A percentile compares a stretch with the other conserved stretches of the same genome.
phyloP scores from a whole-genome alignment of 2,797 vertebrate genomes.

The Steatocranus sp. region DNA sequence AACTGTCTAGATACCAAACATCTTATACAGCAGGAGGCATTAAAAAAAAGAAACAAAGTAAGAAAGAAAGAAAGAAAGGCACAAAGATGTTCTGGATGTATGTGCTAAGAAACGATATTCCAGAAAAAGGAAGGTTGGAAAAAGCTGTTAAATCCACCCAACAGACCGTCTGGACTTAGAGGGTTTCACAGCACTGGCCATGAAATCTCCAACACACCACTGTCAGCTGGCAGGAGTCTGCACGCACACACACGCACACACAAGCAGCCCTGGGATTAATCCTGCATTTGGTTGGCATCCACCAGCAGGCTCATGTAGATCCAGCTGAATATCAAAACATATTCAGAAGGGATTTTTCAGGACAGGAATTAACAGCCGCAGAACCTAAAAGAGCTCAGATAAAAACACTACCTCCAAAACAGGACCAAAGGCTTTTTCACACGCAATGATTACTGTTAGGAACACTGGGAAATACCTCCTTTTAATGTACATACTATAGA shows the following conservation, averaged over 20 bases:
- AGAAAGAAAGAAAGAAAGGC: rapidly evolving
- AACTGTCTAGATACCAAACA: slow-evolving; percentile 1
- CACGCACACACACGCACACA: not conserved
- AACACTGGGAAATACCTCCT: not conserved
- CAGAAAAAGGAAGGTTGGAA: not conserved
- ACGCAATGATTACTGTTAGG: not conserved
- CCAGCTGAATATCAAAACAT: slow-evolving; percentile 52
- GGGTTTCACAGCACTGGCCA: slow-evolving; percentile 30
- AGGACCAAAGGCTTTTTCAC: not conserved
- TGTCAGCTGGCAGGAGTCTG: slow-evolving; percentile 32
- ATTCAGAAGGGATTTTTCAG: slow-evolving; percentile 47
- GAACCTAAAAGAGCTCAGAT: not conserved
- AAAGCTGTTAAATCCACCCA: slow-evolving; percentile 39
- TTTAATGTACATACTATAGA: not conserved
- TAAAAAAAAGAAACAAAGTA: not conserved
- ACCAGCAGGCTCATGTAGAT: slow-evolving; percentile 24
- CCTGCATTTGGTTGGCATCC: slow-evolving; percentile 43
- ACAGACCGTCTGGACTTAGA: slow-evolving; percentile 44
- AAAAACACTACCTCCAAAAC: not conserved
- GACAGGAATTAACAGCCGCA: slow-evolving; percentile 33
- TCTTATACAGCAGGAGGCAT: not conserved
- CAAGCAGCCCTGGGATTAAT: slow-evolving; percentile 26
- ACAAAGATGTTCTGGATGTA: not conserved
- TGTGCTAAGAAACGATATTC: slow-evolving; percentile 32
- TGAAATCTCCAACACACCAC: slow-evolving; percentile 44